Conservation (phyloP, 2,797 vertebrate species). For the Cetoscarus ocellatus region DNA sequence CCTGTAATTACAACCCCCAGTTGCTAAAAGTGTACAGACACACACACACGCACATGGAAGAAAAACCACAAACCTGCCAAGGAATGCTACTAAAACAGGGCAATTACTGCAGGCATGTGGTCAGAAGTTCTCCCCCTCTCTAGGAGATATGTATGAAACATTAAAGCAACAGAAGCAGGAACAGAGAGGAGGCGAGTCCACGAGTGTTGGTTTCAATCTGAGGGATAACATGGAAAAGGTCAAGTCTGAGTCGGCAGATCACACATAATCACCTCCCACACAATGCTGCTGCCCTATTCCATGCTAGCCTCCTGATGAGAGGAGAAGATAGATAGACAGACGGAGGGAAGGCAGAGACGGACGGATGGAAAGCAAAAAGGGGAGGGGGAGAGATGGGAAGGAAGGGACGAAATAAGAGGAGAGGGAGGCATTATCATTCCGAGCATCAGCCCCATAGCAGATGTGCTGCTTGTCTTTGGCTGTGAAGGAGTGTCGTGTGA, state of each 20-base stretch:
- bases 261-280: constrained; percentile 83
- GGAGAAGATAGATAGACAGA: constrained; percentile 47
- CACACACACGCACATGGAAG: not conserved
- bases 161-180: constrained; percentile 46
- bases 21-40: constrained; percentile 25
- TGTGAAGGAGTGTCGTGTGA: constrained; percentile 86
- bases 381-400: not conserved
- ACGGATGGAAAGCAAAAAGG: constrained; percentile 33
- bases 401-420: constrained; percentile 61
- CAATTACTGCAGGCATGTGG: constrained; percentile 50
- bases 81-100: constrained; percentile 32
- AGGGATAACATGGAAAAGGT: constrained; percentile 82
- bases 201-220: constrained; percentile 72
- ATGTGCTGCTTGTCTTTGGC: constrained; percentile 87
- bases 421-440: constrained; percentile 86
- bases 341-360: constrained; percentile 37
- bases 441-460: constrained; percentile 85
- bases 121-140: constrained; percentile 35
- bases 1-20: constrained; percentile 42
- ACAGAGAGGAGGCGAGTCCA: constrained; percentile 50
- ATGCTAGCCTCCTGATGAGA: constrained; percentile 73
- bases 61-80: constrained; percentile 44
- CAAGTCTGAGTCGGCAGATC: constrained; percentile 84
- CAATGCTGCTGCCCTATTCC: constrained; percentile 80
- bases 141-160: constrained; percentile 50